phyloP scores from a whole-genome alignment of 2,113 vertebrate genomes.

The Aviceda subcristata region DNA sequence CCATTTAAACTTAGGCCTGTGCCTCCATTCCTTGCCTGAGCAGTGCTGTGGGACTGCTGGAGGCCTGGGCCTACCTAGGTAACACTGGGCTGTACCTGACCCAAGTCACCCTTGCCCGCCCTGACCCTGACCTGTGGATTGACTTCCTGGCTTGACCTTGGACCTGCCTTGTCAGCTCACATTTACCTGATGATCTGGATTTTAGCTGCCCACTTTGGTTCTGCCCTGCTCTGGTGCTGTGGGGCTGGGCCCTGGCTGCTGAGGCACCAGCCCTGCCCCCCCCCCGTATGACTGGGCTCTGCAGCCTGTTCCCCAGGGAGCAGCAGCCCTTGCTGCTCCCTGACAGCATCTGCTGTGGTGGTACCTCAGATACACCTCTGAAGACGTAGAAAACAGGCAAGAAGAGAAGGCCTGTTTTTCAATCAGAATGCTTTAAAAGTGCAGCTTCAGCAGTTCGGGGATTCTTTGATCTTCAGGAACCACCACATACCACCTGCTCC shows the following conservation, averaged over 20 bases:
- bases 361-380: neutral
- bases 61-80: neutral
- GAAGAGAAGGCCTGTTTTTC: neutral
- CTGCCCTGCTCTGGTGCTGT: rapidly evolving
- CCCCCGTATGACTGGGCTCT: rapidly evolving
- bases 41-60: neutral
- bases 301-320: neutral
- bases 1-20: rapidly evolving
- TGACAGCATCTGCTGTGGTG: neutral
- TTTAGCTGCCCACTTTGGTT: no score
- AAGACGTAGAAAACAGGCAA: neutral
- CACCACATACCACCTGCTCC: neutral
- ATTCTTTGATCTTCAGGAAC: neutral
- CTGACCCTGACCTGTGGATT: no score
- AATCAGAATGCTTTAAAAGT: neutral
- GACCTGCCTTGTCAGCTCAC: rapidly evolving
- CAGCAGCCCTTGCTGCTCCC: neutral
- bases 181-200: rapidly evolving
- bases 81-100: rapidly evolving
- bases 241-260: neutral
- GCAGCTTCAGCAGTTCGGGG: neutral
- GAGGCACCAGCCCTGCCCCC: rapidly evolving
- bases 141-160: no score
- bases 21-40: rapidly evolving
- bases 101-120: rapidly evolving